Percentiles rank a stretch among this genome's conserved stretches.
phyloP scores from a whole-genome alignment of 2,888 invertebrate genomes.

The Netelia melanura region DNA sequence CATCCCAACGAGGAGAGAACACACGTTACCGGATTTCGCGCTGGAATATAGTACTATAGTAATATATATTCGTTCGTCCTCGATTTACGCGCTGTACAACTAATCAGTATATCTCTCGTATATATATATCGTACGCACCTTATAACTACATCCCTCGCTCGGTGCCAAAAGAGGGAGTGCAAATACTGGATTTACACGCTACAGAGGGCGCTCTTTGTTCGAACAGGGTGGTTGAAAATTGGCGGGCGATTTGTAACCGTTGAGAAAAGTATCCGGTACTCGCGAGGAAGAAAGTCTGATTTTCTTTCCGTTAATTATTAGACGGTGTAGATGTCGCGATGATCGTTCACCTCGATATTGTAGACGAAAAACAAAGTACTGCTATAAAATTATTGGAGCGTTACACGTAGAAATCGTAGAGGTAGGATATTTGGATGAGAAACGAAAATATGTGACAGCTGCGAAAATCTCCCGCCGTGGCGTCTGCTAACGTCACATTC shows the following conservation, averaged over 20 bases:
- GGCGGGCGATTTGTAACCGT: not conserved
- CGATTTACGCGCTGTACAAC: not conserved
- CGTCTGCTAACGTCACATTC: not conserved
- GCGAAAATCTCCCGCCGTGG: not conserved
- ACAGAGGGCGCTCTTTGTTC: not conserved
- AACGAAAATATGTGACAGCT: not conserved
- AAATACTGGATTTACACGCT: conserved; percentile 41
- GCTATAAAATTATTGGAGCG: conserved; percentile 1
- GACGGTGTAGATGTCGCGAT: not conserved
- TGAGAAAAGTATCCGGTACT: not conserved
- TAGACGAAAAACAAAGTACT: not conserved
- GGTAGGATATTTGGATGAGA: not conserved
- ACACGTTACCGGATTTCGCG: conserved; percentile 66
- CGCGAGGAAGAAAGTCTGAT: not conserved
- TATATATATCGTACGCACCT: conserved; percentile 6
- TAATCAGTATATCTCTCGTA: not conserved
- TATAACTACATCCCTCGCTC: conserved; percentile 39
- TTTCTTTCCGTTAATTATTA: not conserved
- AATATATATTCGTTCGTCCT: not conserved
- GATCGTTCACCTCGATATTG: not conserved
- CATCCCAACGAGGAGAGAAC: conserved; percentile 66
- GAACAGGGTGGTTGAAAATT: not conserved
- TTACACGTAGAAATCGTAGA: not conserved
- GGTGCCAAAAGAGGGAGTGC: not conserved
- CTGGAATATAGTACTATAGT: conserved; percentile 50